phyloP scores from a whole-genome alignment of 2,888 invertebrate species.

The Margaritifera margaritifera region DNA sequence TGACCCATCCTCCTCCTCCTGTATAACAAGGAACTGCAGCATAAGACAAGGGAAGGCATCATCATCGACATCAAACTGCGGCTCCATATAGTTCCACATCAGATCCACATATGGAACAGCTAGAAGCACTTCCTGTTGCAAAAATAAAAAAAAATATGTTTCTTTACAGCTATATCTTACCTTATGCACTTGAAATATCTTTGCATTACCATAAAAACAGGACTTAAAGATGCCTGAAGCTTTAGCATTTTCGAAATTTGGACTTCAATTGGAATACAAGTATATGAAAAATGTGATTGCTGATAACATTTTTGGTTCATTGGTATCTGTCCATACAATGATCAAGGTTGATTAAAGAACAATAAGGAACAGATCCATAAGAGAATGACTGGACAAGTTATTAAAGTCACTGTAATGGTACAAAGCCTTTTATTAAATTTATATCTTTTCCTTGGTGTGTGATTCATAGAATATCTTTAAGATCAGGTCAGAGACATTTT shows the following conservation, averaged over 20 bases:
- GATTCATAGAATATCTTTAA: no score
- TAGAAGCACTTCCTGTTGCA: constrained; percentile 59
- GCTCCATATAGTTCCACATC: constrained; percentile 93
- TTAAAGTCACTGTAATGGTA: no score
- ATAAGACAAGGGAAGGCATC: constrained; percentile 94
- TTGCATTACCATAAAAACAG: background rate
- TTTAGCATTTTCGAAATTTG: background rate
- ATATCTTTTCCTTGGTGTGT: no score
- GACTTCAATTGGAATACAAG: no score
- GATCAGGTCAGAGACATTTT: no score
- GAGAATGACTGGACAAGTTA: no score
- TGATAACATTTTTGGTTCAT: background rate
- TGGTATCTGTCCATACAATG: background rate
- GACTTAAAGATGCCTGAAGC: background rate
- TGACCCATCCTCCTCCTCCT: constrained; percentile 70
- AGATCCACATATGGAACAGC: constrained; percentile 89
- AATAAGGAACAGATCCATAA: no score
- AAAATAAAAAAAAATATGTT: background rate
- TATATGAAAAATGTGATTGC: background rate
- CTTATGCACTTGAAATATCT: background rate
- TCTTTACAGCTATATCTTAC: background rate
- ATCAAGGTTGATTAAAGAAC: no score
- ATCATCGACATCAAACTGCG: constrained; percentile 84
- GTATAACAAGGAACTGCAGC: constrained; percentile 82
- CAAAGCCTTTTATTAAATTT: no score